phyloP scores from a whole-genome alignment of 2,797 vertebrate genomes.

The Diplodus sargus region DNA sequence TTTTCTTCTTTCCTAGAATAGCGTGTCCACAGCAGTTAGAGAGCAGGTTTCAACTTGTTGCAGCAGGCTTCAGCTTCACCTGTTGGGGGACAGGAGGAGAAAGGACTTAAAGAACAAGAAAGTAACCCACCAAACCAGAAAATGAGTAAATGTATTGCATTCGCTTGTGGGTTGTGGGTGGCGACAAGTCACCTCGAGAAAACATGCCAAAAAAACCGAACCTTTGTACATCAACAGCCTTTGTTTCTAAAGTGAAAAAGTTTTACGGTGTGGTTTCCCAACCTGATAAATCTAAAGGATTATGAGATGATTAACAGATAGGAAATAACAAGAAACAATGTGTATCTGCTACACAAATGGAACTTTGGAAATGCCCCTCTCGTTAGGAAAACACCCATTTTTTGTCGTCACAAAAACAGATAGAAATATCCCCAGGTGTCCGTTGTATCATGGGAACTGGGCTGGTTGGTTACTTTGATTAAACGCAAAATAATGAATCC shows the following conservation, averaged over 20 bases:
- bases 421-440: no score
- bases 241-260: neutral
- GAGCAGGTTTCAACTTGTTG: conserved; percentile 37
- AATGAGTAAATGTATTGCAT: neutral
- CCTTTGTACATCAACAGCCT: neutral
- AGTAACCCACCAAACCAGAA: neutral
- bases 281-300: no score
- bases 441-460: no score
- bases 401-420: no score
- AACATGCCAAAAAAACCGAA: neutral
- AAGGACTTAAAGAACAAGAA: neutral
- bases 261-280: no score
- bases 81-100: conserved; percentile 14
- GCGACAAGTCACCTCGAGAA: neutral
- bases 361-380: no score
- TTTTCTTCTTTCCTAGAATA: conserved; percentile 3
- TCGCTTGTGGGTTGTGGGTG: neutral
- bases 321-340: no score
- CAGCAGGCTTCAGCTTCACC: conserved; percentile 35
- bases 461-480: no score
- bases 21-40: neutral
- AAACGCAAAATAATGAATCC: no score
- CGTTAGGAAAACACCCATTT: no score
- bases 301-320: neutral
- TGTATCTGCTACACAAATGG: neutral